These are phyloP conservation scores for Urocyon cinereoargenteus DNA, from an alignment of 2,797 vertebrate species.

Conservation along the genomic window DNA sequence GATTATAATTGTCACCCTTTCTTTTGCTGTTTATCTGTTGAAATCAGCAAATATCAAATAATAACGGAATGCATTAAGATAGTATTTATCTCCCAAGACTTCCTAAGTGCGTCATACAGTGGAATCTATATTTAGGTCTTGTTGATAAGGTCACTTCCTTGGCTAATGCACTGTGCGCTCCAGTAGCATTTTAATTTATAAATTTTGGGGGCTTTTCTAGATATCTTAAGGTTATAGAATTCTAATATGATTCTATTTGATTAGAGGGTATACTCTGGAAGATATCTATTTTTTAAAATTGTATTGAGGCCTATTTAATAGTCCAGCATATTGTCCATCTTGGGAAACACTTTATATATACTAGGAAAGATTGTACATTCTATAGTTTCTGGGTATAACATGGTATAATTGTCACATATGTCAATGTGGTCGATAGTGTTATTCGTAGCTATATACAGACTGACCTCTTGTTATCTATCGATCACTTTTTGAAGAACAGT, in stretches of 20 bases:
- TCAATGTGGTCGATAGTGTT: background rate
- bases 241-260: constrained; percentile 1
- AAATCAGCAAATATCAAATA: constrained; percentile 62
- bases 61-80: constrained; percentile 57
- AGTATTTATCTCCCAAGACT: constrained; percentile 47
- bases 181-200: constrained; percentile 12
- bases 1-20: constrained; percentile 43
- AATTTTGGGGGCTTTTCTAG: background rate
- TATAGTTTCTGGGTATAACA: background rate
- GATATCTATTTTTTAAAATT: background rate
- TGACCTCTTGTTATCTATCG: background rate
- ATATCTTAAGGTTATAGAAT: background rate
- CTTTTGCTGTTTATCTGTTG: constrained; percentile 52
- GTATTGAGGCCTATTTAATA: background rate
- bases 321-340: background rate
- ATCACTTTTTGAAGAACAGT: background rate
- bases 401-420: background rate
- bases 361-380: background rate
- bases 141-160: background rate
- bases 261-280: background rate
- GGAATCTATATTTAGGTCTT: constrained; percentile 52
- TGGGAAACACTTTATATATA: background rate
- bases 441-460: background rate
- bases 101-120: background rate
- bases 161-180: background rate